Evolutionary conservation across 2,888 invertebrate genomes (phyloP), one percentile per base, ranked within the genome.

Genomic region (Leuctra nigra): DNA sequence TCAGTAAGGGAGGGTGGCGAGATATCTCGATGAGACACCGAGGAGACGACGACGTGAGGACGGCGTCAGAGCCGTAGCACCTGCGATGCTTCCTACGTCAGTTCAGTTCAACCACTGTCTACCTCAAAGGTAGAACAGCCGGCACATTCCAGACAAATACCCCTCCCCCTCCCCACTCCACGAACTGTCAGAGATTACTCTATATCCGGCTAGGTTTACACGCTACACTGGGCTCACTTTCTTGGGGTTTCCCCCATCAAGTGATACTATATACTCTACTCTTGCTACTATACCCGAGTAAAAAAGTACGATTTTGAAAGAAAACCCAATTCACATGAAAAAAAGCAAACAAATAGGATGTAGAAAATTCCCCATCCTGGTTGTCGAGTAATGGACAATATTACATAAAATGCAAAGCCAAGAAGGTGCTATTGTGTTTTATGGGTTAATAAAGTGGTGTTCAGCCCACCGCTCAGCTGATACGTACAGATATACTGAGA

Each of bases 361-460:
- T 14, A 50, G 33, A 29, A 50, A 48, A 50, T 50, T 50, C 50
- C 50, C 50, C 50, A 33, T 33, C 35, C 35, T 33, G n/a, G n/a
- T n/a, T n/a, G n/a, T n/a, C n/a, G n/a, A n/a, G n/a, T n/a, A n/a
- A n/a, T n/a, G n/a, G n/a, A n/a, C n/a, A n/a, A n/a, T n/a, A n/a
- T n/a, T n/a, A n/a, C n/a, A n/a, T n/a, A n/a, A n/a, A n/a, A n/a
- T n/a, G n/a, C n/a, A n/a, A n/a, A n/a, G n/a, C n/a, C n/a, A n/a
- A n/a, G n/a, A n/a, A n/a, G n/a, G n/a, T n/a, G n/a, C n/a, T n/a
- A n/a, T n/a, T n/a, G n/a, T n/a, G n/a, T n/a, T n/a, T n/a, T n/a
- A n/a, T n/a, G n/a, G n/a, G n/a, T n/a, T n/a, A n/a, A n/a, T n/a
- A n/a, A n/a, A n/a, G n/a, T n/a, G n/a, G n/a, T n/a, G n/a, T n/a